These are phyloP conservation scores for Hydrozoanthus tunicans DNA, from an alignment of 64 coral and sea anemone species.

Conservation along the genomic window DNA sequence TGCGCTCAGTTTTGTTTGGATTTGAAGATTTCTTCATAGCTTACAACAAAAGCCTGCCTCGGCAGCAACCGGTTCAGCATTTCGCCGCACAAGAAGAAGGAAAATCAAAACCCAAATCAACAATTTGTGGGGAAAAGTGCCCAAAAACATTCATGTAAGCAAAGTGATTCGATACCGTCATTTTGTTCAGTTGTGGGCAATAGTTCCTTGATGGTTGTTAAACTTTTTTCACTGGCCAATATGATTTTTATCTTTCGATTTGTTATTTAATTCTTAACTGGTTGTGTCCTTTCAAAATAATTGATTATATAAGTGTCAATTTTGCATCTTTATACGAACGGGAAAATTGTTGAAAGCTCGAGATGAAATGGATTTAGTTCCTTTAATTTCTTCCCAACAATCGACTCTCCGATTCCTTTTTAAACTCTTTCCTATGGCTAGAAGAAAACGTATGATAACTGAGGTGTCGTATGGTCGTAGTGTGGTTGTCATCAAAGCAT, in stretches of 20 bases:
- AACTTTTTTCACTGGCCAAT: too few relatives aligned
- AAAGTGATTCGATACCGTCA: background rate
- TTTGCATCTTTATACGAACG: background rate
- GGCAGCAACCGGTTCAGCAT: constrained; percentile 89
- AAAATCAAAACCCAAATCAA: constrained; percentile 90
- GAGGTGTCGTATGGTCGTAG: too few relatives aligned
- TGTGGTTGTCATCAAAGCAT: too few relatives aligned
- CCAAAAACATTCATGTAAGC: constrained; percentile 85
- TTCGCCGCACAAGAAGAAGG: constrained; percentile 94
- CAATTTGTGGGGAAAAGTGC: constrained; percentile 82
- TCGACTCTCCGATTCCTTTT: too few relatives aligned
- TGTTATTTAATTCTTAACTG: too few relatives aligned
- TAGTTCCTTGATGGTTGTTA: background rate
- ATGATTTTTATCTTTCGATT: too few relatives aligned
- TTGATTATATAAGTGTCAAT: background rate
- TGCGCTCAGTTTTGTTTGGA: background rate
- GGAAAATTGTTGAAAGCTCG: too few relatives aligned
- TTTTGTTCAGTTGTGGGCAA: background rate
- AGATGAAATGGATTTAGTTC: too few relatives aligned
- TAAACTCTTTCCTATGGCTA: too few relatives aligned
- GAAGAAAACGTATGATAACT: too few relatives aligned
- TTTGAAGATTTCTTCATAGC: constrained; percentile 34
- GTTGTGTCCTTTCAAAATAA: too few relatives aligned
- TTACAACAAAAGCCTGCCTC: constrained; percentile 75
- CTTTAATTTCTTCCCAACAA: too few relatives aligned